A percentile compares a stretch with the other conserved stretches of the same genome.
Conservation (phyloP, 2,888 invertebrate genomes). For the Eucriotettix oculatus region DNA sequence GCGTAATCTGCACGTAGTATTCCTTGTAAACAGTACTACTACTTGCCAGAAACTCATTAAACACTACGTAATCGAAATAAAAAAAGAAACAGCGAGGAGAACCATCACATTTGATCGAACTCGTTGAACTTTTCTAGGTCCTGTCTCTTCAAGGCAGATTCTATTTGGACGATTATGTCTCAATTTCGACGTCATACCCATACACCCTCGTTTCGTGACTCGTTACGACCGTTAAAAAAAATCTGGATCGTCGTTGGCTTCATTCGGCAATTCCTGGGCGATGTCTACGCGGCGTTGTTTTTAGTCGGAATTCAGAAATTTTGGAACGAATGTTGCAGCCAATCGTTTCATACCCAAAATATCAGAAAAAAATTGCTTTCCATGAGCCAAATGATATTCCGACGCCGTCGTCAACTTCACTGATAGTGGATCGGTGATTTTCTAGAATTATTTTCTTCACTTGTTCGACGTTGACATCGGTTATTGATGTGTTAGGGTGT, state of each 20-base stretch:
- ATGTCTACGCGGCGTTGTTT: neutral
- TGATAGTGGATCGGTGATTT: slow-evolving; percentile 7
- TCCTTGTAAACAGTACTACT: neutral
- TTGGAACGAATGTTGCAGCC: neutral
- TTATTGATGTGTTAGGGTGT: slow-evolving; percentile 16
- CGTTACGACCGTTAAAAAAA: neutral
- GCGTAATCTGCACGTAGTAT: neutral
- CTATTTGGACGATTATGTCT: neutral
- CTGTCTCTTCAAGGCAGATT: neutral
- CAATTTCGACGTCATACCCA: neutral
- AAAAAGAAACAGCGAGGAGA: neutral
- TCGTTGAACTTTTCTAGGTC: neutral
- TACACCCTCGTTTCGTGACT: neutral
- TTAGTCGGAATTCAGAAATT: neutral
- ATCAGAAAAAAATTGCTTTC: neutral
- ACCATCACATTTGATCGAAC: neutral
- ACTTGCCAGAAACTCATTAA: neutral
- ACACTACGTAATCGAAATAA: neutral
- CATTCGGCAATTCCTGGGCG: neutral
- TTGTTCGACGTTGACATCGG: slow-evolving; percentile 12
- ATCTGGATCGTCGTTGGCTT: neutral
- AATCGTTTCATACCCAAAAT: neutral
- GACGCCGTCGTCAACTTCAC: neutral
- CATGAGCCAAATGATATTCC: neutral
- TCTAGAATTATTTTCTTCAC: slow-evolving; percentile 14